Conservation (phyloP, 2,888 invertebrate genomes). For the Ophraella communa region DNA sequence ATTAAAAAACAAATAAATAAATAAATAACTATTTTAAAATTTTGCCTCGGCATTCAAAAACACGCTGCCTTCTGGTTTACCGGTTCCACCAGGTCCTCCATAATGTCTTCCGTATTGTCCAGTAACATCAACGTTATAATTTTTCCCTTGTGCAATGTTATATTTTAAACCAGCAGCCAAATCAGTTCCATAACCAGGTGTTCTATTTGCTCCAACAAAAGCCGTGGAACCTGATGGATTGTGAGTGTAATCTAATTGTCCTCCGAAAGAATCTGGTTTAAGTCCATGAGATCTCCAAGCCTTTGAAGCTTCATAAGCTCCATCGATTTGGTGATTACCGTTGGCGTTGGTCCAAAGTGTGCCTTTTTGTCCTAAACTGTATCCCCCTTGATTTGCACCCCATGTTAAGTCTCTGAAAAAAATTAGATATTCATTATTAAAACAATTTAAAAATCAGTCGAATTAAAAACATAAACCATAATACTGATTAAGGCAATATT, state of each 20-base stretch:
- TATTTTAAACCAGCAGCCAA: conserved; percentile 40
- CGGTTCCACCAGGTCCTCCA: conserved; percentile 43
- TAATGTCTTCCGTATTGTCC: conserved; percentile 43
- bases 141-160: conserved; percentile 37
- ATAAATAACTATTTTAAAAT: not conserved
- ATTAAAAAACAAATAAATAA: not conserved
- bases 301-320: conserved; percentile 43
- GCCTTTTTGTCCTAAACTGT: conserved; percentile 4
- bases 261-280: conserved; percentile 43
- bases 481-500: too few species aligned
- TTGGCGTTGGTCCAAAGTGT: conserved; percentile 27
- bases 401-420: conserved; percentile 12
- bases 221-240: conserved; percentile 43
- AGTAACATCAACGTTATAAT: conserved; percentile 41
- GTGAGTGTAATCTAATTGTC: conserved; percentile 45
- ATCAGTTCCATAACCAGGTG: conserved; percentile 44
- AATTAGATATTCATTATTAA: not conserved
- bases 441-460: not conserved
- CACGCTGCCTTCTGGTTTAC: conserved; percentile 25
- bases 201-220: conserved; percentile 41
- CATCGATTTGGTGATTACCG: conserved; percentile 41
- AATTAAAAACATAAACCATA: too few species aligned
- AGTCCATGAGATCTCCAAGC: conserved; percentile 40
- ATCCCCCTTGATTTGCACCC: conserved; percentile 11
- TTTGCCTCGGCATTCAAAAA: too few species aligned